Evolutionary conservation across 1,140 invertebrate species (phyloP), one percentile per base, ranked within the genome.

Genomic region (Cherax quadricarinatus): DNA sequence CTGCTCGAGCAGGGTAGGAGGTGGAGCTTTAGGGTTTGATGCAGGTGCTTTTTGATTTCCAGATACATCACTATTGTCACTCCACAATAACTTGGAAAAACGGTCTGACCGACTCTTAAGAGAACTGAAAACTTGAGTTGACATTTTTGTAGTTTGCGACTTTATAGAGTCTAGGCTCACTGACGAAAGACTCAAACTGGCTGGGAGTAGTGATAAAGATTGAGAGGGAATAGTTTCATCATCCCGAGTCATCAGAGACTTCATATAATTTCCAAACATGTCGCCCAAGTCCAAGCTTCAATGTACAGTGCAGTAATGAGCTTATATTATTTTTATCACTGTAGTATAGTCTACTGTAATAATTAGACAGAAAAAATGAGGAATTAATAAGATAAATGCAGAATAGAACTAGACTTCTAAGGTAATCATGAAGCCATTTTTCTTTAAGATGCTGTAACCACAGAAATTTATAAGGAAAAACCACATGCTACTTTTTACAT

Each of bases 31-130:
- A n/a, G 78, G 30, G 80, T 83, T 84, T n/a, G 86, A 12, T 53
- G 60, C 80, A 4, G 6, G 14, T 12, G 14, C 53, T 9, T 5
- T 57, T 48, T 62, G 14, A 6, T 73, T 75, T 18, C 83, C 51
- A 41, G 5, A 18, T 93, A 94, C 41, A 93, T 93, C 60, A 51
- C 41, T 24, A 7, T 41, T 18, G 85, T 85, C 91, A 82, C 24
- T 83, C 79, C 80, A 62, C 75, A 86, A 81, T 10, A 73, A 57
- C 93, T 94, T 95, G 82, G 95, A 85, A 30, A 88, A 83, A 30
- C 79, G 49, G 70, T 49, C 12, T 30, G 88, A 93, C 84, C 91
- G 83, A 10, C 79, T 88, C 30, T 89, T 93, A 18, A 89, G 79
- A 41, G 93, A 93, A 16, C 81, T 89, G n/a, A 92, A 62, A n/a